Evolutionary conservation across 2,888 invertebrate genomes (phyloP).

Genomic region (Drosophila buzzatii): DNA sequence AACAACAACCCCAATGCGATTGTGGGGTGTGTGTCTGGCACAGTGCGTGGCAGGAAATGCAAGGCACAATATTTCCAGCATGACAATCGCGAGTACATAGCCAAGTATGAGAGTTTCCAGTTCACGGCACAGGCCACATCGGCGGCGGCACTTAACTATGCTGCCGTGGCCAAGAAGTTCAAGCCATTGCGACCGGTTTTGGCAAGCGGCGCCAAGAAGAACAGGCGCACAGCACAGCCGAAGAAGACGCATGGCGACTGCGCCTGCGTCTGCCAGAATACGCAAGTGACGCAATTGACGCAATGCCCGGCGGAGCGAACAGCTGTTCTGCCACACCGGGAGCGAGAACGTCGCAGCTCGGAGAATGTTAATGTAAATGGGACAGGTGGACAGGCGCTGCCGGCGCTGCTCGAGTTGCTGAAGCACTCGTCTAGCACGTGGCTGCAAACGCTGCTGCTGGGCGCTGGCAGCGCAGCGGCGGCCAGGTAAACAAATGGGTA

Average conservation of each 20-base stretch:
- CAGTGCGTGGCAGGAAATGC: slow-evolving; percentile 57
- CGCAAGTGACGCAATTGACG: slow-evolving; percentile 25
- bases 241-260: slow-evolving; percentile 59
- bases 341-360: slow-evolving; percentile 19
- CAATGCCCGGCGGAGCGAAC: slow-evolving; percentile 53
- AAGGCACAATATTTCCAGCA: slow-evolving; percentile 83
- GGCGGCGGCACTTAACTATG: slow-evolving; percentile 73
- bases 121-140: slow-evolving; percentile 59
- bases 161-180: slow-evolving; percentile 83
- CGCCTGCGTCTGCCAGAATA: slow-evolving; percentile 73
- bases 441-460: slow-evolving; percentile 64
- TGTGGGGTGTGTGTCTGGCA: slow-evolving; percentile 17
- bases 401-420: slow-evolving; percentile 69
- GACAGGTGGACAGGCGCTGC: slow-evolving; percentile 52
- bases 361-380: slow-evolving; percentile 1
- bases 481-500: slow-evolving; percentile 51
- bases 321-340: slow-evolving; percentile 34
- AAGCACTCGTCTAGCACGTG: slow-evolving; percentile 66
- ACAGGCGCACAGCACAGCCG: slow-evolving; percentile 59
- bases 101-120: slow-evolving; percentile 73
- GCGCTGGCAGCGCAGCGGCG: slow-evolving; percentile 62
- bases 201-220: slow-evolving; percentile 68
- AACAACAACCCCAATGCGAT: slow-evolving; percentile 14
- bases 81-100: slow-evolving; percentile 80
- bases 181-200: slow-evolving; percentile 79